Conservation (phyloP, 1,140 invertebrate species). For the Episyrphus balteatus region DNA sequence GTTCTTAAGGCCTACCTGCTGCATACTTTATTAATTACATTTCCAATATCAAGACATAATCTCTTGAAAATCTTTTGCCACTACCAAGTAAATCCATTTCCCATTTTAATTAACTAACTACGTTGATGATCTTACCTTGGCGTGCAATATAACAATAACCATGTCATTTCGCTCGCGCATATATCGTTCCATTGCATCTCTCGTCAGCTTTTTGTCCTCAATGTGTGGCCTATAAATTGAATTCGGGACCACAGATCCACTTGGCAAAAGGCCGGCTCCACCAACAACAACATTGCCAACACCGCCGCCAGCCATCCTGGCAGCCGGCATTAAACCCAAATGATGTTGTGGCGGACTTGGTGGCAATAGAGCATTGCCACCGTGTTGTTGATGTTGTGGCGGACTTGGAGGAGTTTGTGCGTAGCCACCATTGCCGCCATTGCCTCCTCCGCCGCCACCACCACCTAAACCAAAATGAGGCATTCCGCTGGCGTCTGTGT, state of each 20-base stretch:
- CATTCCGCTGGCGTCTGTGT: constrained; percentile 15
- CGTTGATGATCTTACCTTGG: constrained; percentile 65
- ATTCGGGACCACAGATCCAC: constrained; percentile 3
- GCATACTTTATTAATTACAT: too few species aligned
- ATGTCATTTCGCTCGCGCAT: constrained; percentile 88
- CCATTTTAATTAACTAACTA: too few species aligned
- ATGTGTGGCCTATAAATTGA: constrained; percentile 18
- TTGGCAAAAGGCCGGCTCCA: constrained; percentile 24
- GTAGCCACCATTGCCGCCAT: neutral
- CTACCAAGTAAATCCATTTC: too few species aligned
- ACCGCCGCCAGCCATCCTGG: constrained; percentile 17
- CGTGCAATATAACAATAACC: constrained; percentile 94
- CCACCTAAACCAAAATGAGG: constrained; percentile 32
- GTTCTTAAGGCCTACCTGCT: too few species aligned
- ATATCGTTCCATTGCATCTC: constrained; percentile 94
- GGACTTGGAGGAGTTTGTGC: constrained; percentile 41
- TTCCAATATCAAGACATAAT: too few species aligned
- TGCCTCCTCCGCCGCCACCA: constrained; percentile 8
- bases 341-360: constrained; percentile 36
- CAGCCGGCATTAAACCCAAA: constrained; percentile 18
- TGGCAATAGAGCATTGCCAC: constrained; percentile 30
- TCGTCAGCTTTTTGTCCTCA: constrained; percentile 74
- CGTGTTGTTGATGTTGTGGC: constrained; percentile 18
- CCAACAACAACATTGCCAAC: constrained; percentile 37
- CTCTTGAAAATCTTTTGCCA: too few species aligned